Conservation (phyloP, 2,888 invertebrate genomes). For the Clusia tigrina region DNA sequence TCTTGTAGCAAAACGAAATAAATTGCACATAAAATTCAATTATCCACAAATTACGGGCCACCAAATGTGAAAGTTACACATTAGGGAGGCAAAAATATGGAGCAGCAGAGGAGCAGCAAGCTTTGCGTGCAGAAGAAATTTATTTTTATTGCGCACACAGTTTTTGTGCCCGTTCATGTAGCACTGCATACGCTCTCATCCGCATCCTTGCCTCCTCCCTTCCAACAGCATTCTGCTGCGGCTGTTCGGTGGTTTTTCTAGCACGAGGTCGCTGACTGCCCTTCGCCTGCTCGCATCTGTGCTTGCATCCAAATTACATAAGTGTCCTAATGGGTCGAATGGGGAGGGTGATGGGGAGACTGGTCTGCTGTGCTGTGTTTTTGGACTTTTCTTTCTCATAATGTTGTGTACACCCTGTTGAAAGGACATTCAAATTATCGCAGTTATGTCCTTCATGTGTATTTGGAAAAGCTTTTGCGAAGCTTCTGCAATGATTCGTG, state of each 20-base stretch:
- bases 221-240: conserved; percentile 7
- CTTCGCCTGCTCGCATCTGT: conserved; percentile 43
- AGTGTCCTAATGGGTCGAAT: no score
- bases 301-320: not conserved
- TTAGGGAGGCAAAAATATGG: not conserved
- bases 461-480: no score
- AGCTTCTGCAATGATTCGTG: no score
- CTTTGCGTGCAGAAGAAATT: not conserved
- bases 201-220: not conserved
- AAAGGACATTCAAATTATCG: conserved; percentile 31
- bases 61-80: not conserved
- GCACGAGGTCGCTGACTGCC: conserved; percentile 59
- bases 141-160: conserved; percentile 6
- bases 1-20: conserved; percentile 40
- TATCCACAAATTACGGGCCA: conserved; percentile 39
- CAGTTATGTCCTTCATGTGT: conserved; percentile 33
- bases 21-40: conserved; percentile 52
- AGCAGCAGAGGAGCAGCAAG: not conserved
- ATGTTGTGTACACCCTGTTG: conserved; percentile 11
- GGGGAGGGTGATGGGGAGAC: no score
- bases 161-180: no score
- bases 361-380: no score
- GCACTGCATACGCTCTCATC: no score
- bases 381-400: no score
- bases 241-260: no score